Evolutionary conservation across 2,888 invertebrate genomes (phyloP), one percentile per base, ranked within the genome.

Genomic region (Zaprionus bogoriensis): DNA sequence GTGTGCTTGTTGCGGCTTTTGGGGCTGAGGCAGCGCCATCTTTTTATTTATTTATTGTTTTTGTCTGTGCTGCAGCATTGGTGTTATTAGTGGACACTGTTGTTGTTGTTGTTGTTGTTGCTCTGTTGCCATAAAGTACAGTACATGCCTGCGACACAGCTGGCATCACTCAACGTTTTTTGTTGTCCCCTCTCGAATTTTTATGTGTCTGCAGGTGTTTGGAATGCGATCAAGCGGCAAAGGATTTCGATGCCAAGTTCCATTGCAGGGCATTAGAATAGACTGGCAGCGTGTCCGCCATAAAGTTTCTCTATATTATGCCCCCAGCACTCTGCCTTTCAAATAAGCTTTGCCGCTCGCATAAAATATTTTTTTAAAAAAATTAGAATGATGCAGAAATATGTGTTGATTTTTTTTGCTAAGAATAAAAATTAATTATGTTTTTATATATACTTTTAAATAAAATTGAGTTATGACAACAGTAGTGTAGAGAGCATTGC

Each of bases 41-140:
- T 80, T 83, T 83, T 80, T 80, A 80, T 80, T 80, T 80, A 83
- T 80, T 80, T 80, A 80, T 80, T 83, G 83, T 80, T 80, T 80
- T 80, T 80, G 80, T 80, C 80, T 80, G 80, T 80, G 77, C 68
- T 80, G 69, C 83, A 77, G 83, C 83, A 80, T 80, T 83, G 80
- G 77, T 80, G 83, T 79, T 80, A 83, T 80, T 80, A 80, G 83
- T 83, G 69, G 69, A 52, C 60, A 61, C 38, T 63, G 27, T 59
- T 65, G 42, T 28, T 62, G 53, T 54, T 76, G 48, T 23, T 57
- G 27, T 28, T 28, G 23, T 50, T 52, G 48, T 19, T 67, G 38
- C 30, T 9, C 20, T 45, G 50, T 46, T 41, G 36, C 20, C 38
- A 80, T 83, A 80, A 80, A 80, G 80, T 69, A 74, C 63, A 72